A percentile compares a stretch with the other conserved stretches of the same genome.
These are phyloP conservation scores for Ericerus pela DNA, from an alignment of 1,140 invertebrate species.

Conservation along the genomic window DNA sequence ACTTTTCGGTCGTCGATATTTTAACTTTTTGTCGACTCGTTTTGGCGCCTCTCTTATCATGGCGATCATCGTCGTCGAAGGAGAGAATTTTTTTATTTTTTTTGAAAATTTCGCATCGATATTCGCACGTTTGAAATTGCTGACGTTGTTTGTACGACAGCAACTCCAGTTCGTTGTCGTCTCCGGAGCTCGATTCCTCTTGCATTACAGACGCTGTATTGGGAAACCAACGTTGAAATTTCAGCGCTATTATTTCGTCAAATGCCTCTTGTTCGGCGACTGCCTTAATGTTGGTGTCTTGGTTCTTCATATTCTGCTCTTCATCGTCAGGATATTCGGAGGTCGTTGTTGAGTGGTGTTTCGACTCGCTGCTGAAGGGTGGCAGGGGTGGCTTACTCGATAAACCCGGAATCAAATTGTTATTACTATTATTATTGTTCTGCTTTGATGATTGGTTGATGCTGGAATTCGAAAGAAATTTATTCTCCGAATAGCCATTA, in stretches of 20 bases:
- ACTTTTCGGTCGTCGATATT: too few species aligned
- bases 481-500: neutral
- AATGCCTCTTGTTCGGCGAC: constrained; percentile 13
- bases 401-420: constrained; percentile 21
- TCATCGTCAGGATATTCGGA: neutral
- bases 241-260: constrained; percentile 25
- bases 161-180: neutral
- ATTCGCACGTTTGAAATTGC: neutral
- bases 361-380: neutral
- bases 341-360: neutral
- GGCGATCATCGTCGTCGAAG: neutral
- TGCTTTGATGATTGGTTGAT: too few species aligned
- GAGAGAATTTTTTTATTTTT: neutral
- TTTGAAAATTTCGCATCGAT: neutral
- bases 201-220: constrained; percentile 15
- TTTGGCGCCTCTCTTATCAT: neutral
- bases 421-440: too few species aligned
- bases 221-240: constrained; percentile 27
- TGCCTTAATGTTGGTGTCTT: neutral
- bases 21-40: neutral
- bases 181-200: neutral
- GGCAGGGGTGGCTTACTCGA: constrained; percentile 23
- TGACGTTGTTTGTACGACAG: neutral
- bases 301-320: neutral
- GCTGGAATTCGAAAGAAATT: neutral